Evolutionary conservation across 1,140 invertebrate genomes (phyloP), one percentile per base, ranked within the genome.

Genomic region (Steinernema feltiae): DNA sequence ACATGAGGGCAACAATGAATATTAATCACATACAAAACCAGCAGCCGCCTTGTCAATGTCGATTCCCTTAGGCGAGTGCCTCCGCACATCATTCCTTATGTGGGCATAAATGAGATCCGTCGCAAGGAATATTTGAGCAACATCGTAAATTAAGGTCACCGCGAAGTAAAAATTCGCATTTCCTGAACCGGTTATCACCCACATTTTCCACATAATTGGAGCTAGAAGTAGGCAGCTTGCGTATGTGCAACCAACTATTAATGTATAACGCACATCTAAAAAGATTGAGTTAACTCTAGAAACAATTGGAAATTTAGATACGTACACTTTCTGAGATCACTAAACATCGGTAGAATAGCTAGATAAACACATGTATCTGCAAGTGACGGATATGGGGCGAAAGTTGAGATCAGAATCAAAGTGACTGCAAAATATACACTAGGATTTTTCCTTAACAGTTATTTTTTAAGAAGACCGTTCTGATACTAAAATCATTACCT

Each of bases 151-250:
- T 32, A 99, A 88, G 0, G 95, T 97, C 2, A 97, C 93, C 12
- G 95, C 96, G 89, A 99, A 99, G 88, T 97, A 99, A 86, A 98
- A 99, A 88, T 99, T 99, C 0, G 97, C 95, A 90, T 99, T 99
- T 21, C 95, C 97, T 69, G 95, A 97, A 75, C 95, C 93, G 24
- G 93, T 92, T 86, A 97, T 96, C 72, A 99, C 96, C 97, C 97
- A 99, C 21, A 98, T 90, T 87, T 98, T 92, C 93, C 94, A 98
- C 27, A 98, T 91, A 30, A 95, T 93, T 0, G 96, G 96, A 35
- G 93, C 94, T 80, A 99, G 90, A 21, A 93, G 91, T 69, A 93
- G 91, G 27, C 93, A 94, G 30, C 93, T 91, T 15, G 97, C 88
- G 82, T 97, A 91, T 85, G 95, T 93, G 84, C 93, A 93, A 1